Percentiles rank a stretch among this genome's conserved stretches.
phyloP scores from a whole-genome alignment of 2,888 invertebrate species.

The Endotricha flammealis region DNA sequence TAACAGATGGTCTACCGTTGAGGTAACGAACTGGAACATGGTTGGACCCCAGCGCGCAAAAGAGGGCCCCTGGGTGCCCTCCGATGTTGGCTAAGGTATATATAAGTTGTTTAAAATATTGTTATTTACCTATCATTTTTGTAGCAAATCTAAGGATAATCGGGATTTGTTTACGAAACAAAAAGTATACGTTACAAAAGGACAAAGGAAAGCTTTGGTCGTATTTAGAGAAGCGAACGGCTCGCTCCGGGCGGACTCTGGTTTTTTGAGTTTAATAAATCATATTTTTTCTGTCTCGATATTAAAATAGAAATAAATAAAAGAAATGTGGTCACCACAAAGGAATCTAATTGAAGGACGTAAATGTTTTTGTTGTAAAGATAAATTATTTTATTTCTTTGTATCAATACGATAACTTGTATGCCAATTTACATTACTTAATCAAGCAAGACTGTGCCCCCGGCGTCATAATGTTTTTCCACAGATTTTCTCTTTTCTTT shows the following conservation, averaged over 20 bases:
- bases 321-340: too few relatives aligned
- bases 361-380: too few relatives aligned
- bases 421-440: too few relatives aligned
- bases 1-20: constrained; percentile 65
- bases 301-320: not conserved
- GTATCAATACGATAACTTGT: too few relatives aligned
- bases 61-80: constrained; percentile 48
- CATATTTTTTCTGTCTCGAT: constrained; percentile 15
- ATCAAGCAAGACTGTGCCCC: too few relatives aligned
- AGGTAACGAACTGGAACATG: constrained; percentile 64
- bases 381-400: too few relatives aligned
- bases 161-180: constrained; percentile 56
- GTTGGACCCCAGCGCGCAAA: constrained; percentile 39
- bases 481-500: too few relatives aligned
- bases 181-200: constrained; percentile 47
- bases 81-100: constrained; percentile 62
- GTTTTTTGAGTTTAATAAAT: constrained; percentile 17
- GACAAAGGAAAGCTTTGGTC: constrained; percentile 35
- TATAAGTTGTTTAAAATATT: constrained; percentile 69
- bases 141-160: constrained; percentile 65
- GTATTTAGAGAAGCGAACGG: constrained; percentile 23
- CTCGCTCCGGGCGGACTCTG: constrained; percentile 17
- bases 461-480: too few relatives aligned
- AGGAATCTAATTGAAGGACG: too few relatives aligned
- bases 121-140: constrained; percentile 73